Evolutionary conservation across 2,797 vertebrate species (phyloP).

Genomic region (Glossophaga mutica): DNA sequence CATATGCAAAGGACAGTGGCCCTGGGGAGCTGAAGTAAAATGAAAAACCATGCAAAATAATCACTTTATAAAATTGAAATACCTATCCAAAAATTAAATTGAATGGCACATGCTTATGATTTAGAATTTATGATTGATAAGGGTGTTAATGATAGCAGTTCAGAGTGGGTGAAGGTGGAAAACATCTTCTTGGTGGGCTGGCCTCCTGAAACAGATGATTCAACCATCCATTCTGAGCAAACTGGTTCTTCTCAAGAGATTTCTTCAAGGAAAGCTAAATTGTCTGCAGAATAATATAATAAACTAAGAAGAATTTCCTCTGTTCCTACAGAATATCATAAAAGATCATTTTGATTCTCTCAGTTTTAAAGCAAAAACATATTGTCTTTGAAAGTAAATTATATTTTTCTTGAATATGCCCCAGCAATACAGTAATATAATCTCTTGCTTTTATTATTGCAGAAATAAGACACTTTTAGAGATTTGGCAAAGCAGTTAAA

Average conservation of each 20-base stretch:
- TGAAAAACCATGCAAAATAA: background rate
- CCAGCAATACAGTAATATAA: background rate
- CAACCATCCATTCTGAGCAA: slow-evolving; percentile 19
- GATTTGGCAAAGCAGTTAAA: background rate
- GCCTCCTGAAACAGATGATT: slow-evolving; percentile 46
- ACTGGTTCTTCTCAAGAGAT: slow-evolving; percentile 40
- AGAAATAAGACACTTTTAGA: background rate
- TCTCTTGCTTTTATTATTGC: background rate
- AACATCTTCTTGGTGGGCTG: slow-evolving; percentile 42
- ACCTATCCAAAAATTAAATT: background rate
- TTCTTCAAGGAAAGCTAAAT: slow-evolving; percentile 47
- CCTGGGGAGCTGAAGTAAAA: background rate
- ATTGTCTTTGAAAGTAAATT: slow-evolving; percentile 33
- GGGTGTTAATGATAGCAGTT: background rate
- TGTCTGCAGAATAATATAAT: slow-evolving; percentile 47
- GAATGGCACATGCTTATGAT: background rate
- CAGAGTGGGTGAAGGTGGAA: slow-evolving; percentile 26
- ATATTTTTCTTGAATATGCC: background rate
- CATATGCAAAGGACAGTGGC: background rate
- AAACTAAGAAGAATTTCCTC: slow-evolving; percentile 31
- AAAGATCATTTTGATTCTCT: slow-evolving; percentile 47
- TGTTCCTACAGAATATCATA: slow-evolving; percentile 59
- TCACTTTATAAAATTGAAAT: slow-evolving; percentile 26
- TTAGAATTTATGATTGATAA: background rate
- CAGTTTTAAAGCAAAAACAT: slow-evolving; percentile 35